Percentiles rank a stretch among this genome's conserved stretches.
Evolutionary conservation across 2,113 vertebrate species (phyloP).

Genomic region (Acanthochromis polyacanthus): DNA sequence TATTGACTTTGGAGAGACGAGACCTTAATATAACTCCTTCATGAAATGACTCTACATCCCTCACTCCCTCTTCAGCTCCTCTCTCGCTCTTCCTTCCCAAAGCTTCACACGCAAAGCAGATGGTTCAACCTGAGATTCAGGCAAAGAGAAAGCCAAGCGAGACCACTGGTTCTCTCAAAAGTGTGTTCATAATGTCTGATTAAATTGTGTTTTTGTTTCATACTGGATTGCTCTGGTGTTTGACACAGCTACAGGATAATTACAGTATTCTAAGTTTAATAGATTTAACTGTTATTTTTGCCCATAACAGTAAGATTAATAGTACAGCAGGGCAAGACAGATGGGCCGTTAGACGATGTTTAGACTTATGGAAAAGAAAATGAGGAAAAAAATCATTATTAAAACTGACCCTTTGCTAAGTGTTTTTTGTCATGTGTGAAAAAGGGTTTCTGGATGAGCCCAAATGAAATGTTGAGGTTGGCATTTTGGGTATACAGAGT

Average conservation of each 20-base stretch:
- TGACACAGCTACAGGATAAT: not conserved
- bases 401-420: too few species aligned
- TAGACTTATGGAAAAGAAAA: too few species aligned
- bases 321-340: too few species aligned
- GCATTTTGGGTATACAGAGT: too few species aligned
- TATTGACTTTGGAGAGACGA: conserved; percentile 77
- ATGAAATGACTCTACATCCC: conserved; percentile 63
- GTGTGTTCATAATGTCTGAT: not conserved
- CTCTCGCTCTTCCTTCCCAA: conserved; percentile 10
- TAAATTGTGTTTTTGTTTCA: not conserved
- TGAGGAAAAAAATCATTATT: too few species aligned
- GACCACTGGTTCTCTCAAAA: not conserved
- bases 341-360: too few species aligned
- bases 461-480: too few species aligned
- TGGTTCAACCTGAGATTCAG: conserved; percentile 29
- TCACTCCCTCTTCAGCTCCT: conserved; percentile 30
- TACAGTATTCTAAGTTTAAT: not conserved
- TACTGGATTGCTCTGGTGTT: too few species aligned
- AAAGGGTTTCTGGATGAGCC: too few species aligned
- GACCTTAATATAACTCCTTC: conserved; percentile 79
- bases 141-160: conserved; percentile 2
- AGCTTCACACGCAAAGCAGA: conserved; percentile 62
- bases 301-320: too few species aligned
- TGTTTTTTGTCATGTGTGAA: too few species aligned
- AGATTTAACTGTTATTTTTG: too few species aligned